These are phyloP conservation scores for Chymomyza amoena DNA, from an alignment of 2,888 invertebrate genomes.

Conservation along the genomic window DNA sequence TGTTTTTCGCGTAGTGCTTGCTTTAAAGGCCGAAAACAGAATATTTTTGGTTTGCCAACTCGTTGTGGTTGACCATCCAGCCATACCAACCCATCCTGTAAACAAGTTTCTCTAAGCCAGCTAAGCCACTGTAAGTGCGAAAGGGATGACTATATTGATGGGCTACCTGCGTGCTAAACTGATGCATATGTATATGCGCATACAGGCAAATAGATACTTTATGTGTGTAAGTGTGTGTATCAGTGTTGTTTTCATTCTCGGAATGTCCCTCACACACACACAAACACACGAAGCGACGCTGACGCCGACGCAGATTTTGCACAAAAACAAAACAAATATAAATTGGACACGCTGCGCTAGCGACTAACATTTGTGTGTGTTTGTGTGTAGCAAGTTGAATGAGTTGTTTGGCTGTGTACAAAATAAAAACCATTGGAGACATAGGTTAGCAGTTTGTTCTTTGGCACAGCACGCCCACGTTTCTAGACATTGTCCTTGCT, in stretches of 20 bases:
- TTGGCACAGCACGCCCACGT: no score
- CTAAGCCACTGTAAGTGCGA: constrained; percentile 17
- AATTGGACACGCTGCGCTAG: not conserved
- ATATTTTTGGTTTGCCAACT: constrained; percentile 29
- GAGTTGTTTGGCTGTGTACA: constrained; percentile 56
- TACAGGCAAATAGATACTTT: constrained; percentile 11
- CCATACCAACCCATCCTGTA: constrained; percentile 32
- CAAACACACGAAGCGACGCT: constrained; percentile 11
- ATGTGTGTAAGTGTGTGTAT: constrained; percentile 27
- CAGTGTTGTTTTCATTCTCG: constrained; percentile 13
- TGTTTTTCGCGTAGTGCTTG: constrained; percentile 21
- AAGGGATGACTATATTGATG: not conserved
- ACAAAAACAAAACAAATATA: constrained; percentile 30
- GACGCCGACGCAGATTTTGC: constrained; percentile 32
- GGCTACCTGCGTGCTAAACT: not conserved
- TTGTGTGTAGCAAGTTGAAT: constrained; percentile 6
- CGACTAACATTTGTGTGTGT: constrained; percentile 23
- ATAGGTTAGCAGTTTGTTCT: constrained; percentile 27
- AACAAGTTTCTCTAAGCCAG: constrained; percentile 39
- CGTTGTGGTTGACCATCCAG: not conserved
- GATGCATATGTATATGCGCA: not conserved
- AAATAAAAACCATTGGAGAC: constrained; percentile 64
- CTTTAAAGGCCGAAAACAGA: constrained; percentile 50
- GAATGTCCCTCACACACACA: constrained; percentile 20
- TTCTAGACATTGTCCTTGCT: constrained; percentile 8